phyloP scores from a whole-genome alignment of 2,888 invertebrate genomes.

The Drosophila suboccidentalis region DNA sequence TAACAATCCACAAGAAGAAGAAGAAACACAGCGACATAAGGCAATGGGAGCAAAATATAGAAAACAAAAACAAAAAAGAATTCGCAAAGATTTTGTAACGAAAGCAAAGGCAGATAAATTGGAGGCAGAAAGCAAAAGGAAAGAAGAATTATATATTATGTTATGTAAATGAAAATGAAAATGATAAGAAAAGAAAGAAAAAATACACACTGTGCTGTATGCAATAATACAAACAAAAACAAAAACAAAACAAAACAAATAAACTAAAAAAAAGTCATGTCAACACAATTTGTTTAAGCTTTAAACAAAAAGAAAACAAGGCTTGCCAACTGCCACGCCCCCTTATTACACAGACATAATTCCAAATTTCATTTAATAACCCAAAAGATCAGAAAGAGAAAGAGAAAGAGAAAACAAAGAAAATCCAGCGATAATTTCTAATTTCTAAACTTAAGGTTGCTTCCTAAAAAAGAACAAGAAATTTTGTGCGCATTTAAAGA shows the following conservation, averaged over 20 bases:
- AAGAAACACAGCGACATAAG: conserved; percentile 6
- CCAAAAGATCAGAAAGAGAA: neutral
- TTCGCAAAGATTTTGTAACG: neutral
- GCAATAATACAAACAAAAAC: conserved; percentile 11
- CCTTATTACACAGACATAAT: neutral
- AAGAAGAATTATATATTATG: conserved; percentile 7
- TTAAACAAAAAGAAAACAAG: too few relatives aligned
- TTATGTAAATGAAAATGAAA: neutral
- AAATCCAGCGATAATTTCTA: conserved; percentile 33
- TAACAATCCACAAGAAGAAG: neutral
- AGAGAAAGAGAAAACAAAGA: conserved; percentile 20
- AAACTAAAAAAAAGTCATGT: conserved; percentile 9
- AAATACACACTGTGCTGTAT: conserved; percentile 42
- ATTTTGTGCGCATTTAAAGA: conserved; percentile 47
- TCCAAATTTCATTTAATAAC: conserved; percentile 1
- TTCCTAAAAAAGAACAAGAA: conserved; percentile 29
- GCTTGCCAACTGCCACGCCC: conserved; percentile 7
- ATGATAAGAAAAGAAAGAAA: conserved; percentile 14
- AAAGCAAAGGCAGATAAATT: neutral
- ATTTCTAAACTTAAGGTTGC: conserved; percentile 49
- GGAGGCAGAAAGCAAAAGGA: neutral
- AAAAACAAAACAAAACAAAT: conserved; percentile 5
- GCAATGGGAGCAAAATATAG: conserved; percentile 28
- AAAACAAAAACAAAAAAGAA: too few relatives aligned
- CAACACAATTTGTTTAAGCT: neutral